Conservation (phyloP, 2,888 invertebrate species). For the Pteria penguin region DNA sequence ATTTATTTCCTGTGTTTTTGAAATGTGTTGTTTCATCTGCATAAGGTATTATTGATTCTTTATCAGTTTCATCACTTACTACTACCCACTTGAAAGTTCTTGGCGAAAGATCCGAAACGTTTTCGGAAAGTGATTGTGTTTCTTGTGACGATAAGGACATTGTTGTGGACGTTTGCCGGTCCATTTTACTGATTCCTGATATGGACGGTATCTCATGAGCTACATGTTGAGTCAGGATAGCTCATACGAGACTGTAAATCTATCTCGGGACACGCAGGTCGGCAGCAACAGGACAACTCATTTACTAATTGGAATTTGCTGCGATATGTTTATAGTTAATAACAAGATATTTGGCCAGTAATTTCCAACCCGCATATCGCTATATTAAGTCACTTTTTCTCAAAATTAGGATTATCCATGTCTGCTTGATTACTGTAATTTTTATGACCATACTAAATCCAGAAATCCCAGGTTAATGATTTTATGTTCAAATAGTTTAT, state of each 20-base stretch:
- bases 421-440: conserved; percentile 2
- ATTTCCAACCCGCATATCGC: not conserved
- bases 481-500: conserved; percentile 19
- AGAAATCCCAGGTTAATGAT: conserved; percentile 16
- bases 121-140: not conserved
- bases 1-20: not conserved
- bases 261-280: not conserved
- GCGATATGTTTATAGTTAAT: conserved; percentile 30
- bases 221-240: not conserved
- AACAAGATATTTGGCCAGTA: conserved; percentile 18
- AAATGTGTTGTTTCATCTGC: not conserved
- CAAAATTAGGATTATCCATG: conserved; percentile 26
- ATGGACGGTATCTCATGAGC: not conserved
- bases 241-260: not conserved
- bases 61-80: not conserved
- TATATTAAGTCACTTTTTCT: not conserved
- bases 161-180: not conserved
- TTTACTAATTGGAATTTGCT: not conserved
- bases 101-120: no score
- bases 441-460: conserved; percentile 7
- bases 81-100: not conserved
- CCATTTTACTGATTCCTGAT: not conserved
- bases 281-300: not conserved
- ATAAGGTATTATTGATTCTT: not conserved
- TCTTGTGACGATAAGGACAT: not conserved